Evolutionary conservation across 2,797 vertebrate genomes (phyloP).

Genomic region (Xenops minutus): DNA sequence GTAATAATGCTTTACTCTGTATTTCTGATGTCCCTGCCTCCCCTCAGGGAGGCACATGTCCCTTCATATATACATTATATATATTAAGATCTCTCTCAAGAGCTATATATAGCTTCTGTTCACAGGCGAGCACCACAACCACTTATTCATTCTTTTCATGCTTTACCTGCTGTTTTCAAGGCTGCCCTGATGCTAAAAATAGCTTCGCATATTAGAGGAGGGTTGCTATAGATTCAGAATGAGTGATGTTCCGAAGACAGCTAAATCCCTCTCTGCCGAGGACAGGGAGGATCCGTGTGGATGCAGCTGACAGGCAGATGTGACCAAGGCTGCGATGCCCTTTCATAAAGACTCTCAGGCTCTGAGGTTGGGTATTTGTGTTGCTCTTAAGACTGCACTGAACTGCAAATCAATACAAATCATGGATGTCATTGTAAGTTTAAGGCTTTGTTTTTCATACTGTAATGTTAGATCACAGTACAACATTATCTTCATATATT

Average conservation of each 20-base stretch:
- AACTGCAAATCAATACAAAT: background rate
- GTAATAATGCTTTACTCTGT: background rate
- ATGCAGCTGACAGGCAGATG: background rate
- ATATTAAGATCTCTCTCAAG: background rate
- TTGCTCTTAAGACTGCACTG: background rate
- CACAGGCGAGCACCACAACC: slow-evolving; percentile 26
- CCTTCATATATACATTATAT: background rate
- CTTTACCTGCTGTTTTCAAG: slow-evolving; percentile 64
- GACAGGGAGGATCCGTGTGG: background rate
- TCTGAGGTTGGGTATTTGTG: background rate
- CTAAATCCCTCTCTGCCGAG: background rate
- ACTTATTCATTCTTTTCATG: slow-evolving; percentile 60
- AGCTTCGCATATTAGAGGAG: background rate
- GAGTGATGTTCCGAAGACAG: slow-evolving; percentile 5
- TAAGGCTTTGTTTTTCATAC: background rate
- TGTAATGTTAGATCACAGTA: background rate
- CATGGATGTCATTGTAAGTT: background rate
- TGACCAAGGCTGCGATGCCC: background rate
- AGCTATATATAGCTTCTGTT: slow-evolving; percentile 48
- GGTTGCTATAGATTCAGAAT: slow-evolving; percentile 60
- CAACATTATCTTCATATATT: background rate
- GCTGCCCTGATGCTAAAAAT: slow-evolving; percentile 59
- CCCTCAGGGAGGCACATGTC: background rate
- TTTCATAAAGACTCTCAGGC: background rate
- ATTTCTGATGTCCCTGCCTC: background rate